Evolutionary conservation across 1,140 invertebrate species (phyloP), one percentile per base, ranked within the genome.

Genomic region (Drosophila kikkawai): DNA sequence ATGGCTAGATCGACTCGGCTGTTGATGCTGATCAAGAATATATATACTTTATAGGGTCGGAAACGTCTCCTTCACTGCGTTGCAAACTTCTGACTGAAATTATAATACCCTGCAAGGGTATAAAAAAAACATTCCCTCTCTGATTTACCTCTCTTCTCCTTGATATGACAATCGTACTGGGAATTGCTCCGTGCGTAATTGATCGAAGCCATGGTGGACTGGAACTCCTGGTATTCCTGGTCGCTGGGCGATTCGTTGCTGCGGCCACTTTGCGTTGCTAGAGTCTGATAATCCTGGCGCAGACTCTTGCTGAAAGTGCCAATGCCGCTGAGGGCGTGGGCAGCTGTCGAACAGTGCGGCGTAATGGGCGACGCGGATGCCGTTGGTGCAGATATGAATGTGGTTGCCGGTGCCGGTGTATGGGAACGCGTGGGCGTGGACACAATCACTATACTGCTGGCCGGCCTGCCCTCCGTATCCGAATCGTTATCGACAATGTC

Each of bases 151-250:
- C 96, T 95, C 84, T 97, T 97, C 93, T 96, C 94, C 69, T 95
- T 95, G 91, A 98, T 98, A 93, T 97, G 97, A n/a, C 96, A 95
- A 92, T 98, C 97, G 92, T 96, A 97, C 92, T 97, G 96, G 78
- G 95, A 96, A 91, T 95, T 96, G 92, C 95, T 97, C 80, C 95
- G 94, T 41, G 95, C 93, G 78, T 95, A 96, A 56, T 96, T 95
- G 92, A 95, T 94, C 80, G 91, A 92, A 59, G 91, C 91, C 91
- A 92, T 92, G 57, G 91, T 92, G 79, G 91, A 92, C 84, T 92
- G 91, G 79, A 92, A 91, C 61, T 92, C 91, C 29, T 94, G 94
- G 15, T 94, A 92, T 19, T 94, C 93, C 73, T 94, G 64, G 45
- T 85, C 82, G 19, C 75, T 63, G 39, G 67, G 67, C 15, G 67